A percentile compares a stretch with the other conserved stretches of the same genome.
Conservation (phyloP, 1,140 invertebrate species). For the Drosophila azteca region DNA sequence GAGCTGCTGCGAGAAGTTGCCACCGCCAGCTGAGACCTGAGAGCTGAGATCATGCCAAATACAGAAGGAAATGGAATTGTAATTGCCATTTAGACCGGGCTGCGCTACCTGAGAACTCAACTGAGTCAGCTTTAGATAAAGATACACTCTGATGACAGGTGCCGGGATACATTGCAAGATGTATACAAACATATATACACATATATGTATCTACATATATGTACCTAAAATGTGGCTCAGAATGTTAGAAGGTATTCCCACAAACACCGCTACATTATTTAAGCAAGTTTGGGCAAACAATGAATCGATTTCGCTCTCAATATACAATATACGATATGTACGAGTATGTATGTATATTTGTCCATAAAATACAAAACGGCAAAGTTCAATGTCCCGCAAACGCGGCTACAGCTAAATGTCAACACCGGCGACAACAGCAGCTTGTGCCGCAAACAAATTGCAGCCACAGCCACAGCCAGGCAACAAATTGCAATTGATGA, state of each 20-base stretch:
- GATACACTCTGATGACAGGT: too few species aligned
- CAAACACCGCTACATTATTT: too few species aligned
- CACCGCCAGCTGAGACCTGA: slow-evolving; percentile 38
- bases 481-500: slow-evolving; percentile 70
- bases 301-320: slow-evolving; percentile 26
- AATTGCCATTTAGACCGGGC: background rate
- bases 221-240: too few species aligned
- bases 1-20: slow-evolving; percentile 24
- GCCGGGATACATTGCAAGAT: too few species aligned
- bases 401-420: slow-evolving; percentile 59
- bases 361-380: slow-evolving; percentile 39
- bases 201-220: too few species aligned
- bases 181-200: too few species aligned
- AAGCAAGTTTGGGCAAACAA: slow-evolving; percentile 29
- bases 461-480: slow-evolving; percentile 28
- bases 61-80: slow-evolving; percentile 48
- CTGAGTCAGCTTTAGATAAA: slow-evolving; percentile 10
- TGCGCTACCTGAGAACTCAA: too few species aligned
- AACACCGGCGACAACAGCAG: slow-evolving; percentile 33
- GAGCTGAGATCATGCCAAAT: slow-evolving; percentile 32
- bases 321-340: slow-evolving; percentile 1
- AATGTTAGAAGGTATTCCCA: too few species aligned
- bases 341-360: slow-evolving; percentile 18
- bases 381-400: slow-evolving; percentile 64
- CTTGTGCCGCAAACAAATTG: slow-evolving; percentile 73